Evolutionary conservation across 2,888 invertebrate genomes (phyloP).

Genomic region (Carpatolechia fugitivella): DNA sequence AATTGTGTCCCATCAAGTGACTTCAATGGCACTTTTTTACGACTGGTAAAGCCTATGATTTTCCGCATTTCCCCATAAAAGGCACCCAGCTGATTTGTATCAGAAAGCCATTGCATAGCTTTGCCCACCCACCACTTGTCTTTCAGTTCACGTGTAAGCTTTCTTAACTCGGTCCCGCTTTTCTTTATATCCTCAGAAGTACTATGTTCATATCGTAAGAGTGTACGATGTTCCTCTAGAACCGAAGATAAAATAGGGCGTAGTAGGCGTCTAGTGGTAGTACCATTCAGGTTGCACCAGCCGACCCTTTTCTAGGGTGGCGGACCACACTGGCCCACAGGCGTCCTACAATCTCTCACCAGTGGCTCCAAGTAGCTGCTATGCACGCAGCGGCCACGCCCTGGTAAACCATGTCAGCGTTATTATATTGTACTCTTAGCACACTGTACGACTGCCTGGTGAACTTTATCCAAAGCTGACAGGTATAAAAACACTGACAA

Average conservation of each 20-base stretch:
- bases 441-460: no score
- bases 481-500: no score
- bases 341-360: no score
- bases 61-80: constrained; percentile 16
- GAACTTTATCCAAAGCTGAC: no score
- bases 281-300: no score
- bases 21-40: constrained; percentile 1
- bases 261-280: no score
- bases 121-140: constrained; percentile 17
- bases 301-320: no score
- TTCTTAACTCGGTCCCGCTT: neutral
- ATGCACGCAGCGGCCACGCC: no score
- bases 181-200: neutral
- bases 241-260: constrained; percentile 3
- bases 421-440: no score
- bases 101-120: constrained; percentile 14
- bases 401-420: no score
- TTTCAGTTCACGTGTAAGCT: neutral
- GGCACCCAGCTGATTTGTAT: constrained; percentile 14
- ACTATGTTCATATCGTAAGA: constrained; percentile 1
- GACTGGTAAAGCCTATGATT: constrained; percentile 16
- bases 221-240: constrained; percentile 1
- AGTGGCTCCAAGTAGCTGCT: no score
- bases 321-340: no score
- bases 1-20: neutral